phyloP scores from a whole-genome alignment of 2,113 vertebrate species.

The Coracopsis vasa region DNA sequence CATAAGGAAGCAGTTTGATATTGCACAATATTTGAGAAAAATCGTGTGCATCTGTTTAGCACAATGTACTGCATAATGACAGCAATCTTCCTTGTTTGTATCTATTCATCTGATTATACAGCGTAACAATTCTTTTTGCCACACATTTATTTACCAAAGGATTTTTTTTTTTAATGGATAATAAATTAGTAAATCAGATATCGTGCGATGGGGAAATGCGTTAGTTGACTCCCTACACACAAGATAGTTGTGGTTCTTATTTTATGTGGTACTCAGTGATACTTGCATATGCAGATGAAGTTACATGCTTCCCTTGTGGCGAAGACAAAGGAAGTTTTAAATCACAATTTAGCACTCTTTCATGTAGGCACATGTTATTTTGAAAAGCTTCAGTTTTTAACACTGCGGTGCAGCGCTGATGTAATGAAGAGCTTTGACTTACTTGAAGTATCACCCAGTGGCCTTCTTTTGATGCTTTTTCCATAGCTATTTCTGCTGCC shows the following conservation, averaged over 20 bases:
- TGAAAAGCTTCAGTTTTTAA: conserved; percentile 71
- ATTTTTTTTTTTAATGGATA: conserved; percentile 74
- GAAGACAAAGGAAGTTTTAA: conserved; percentile 72
- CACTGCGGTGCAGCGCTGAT: conserved; percentile 59
- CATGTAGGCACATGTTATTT: conserved; percentile 70
- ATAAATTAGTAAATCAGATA: conserved; percentile 81
- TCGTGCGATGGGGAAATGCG: conserved; percentile 62
- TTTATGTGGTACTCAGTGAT: conserved; percentile 50
- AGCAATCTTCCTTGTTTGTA: conserved; percentile 80
- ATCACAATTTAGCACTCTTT: conserved; percentile 72
- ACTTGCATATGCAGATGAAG: conserved; percentile 21
- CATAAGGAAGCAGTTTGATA: conserved; percentile 71
- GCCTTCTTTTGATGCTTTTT: conserved; percentile 86
- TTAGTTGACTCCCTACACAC: conserved; percentile 60
- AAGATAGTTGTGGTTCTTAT: conserved; percentile 57
- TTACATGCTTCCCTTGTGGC: conserved; percentile 40
- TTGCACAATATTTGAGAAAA: conserved; percentile 72
- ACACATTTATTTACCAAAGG: conserved; percentile 76
- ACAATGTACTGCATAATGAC: conserved; percentile 79
- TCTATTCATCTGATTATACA: conserved; percentile 79
- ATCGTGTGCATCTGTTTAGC: conserved; percentile 75
- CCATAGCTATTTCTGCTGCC: conserved; percentile 80
- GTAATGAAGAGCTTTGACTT: conserved; percentile 67
- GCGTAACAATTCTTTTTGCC: conserved; percentile 77
- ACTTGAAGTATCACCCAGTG: conserved; percentile 91